phyloP scores from a whole-genome alignment of 2,888 invertebrate species.

The Mythimna lalbum region DNA sequence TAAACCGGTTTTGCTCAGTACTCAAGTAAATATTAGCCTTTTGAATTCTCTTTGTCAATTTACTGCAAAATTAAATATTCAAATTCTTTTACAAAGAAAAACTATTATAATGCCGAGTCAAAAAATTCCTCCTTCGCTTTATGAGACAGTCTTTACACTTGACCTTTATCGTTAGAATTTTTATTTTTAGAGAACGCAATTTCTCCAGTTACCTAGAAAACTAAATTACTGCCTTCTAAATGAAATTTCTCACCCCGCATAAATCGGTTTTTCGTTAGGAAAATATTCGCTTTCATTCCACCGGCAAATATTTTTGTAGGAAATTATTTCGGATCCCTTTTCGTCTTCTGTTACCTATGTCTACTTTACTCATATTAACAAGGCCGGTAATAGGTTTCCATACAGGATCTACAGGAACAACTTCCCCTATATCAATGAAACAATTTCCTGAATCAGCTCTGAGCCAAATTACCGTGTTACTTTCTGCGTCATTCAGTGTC shows the following conservation, averaged over 20 bases:
- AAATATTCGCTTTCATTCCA: conserved; percentile 35
- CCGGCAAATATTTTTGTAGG: conserved; percentile 38
- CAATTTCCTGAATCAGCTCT: conserved; percentile 52
- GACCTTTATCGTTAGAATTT: conserved; percentile 45
- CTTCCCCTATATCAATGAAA: conserved; percentile 54
- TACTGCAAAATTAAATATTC: background rate
- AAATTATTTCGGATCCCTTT: conserved; percentile 9
- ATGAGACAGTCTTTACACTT: conserved; percentile 15
- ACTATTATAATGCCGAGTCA: conserved; percentile 1
- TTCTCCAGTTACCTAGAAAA: conserved; percentile 39
- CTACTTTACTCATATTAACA: conserved; percentile 3
- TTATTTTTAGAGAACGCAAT: conserved; percentile 36
- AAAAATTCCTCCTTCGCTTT: conserved; percentile 8
- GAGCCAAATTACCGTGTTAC: conserved; percentile 35
- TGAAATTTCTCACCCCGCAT: conserved; percentile 48
- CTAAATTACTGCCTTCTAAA: conserved; percentile 51
- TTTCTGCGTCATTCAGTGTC: conserved; percentile 49
- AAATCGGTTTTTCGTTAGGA: conserved; percentile 41
- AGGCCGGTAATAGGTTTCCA: conserved; percentile 11
- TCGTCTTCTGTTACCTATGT: conserved; percentile 7
- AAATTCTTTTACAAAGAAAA: conserved; percentile 14
- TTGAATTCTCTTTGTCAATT: background rate
- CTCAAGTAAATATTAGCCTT: background rate
- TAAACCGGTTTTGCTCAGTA: background rate
- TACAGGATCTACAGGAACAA: conserved; percentile 34